Conservation (phyloP, 2,888 invertebrate genomes). For the Scaptomyza cyrtandrae region DNA sequence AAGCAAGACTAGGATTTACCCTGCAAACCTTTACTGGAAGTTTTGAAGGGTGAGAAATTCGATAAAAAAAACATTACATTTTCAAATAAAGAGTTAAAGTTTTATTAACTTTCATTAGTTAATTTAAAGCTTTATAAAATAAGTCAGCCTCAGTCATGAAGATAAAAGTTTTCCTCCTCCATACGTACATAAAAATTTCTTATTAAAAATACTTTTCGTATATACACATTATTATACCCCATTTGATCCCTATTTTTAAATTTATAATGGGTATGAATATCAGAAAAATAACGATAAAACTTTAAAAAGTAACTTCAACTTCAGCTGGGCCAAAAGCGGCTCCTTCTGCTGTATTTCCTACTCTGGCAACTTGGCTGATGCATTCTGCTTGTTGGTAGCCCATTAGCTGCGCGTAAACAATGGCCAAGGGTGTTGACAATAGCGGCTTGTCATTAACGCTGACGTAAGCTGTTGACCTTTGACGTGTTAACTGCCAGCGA, state of each 20-base stretch:
- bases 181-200: too few relatives aligned
- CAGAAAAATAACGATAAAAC: conserved; percentile 34
- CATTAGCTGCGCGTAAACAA: conserved; percentile 68
- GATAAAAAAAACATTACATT: too few relatives aligned
- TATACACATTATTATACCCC: not conserved
- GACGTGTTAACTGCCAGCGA: conserved; percentile 76
- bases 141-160: too few relatives aligned
- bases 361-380: conserved; percentile 9
- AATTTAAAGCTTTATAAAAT: too few relatives aligned
- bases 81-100: too few relatives aligned
- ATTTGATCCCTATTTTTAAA: too few relatives aligned
- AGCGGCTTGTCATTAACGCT: conserved; percentile 68
- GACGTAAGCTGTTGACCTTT: conserved; percentile 59
- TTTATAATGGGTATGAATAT: not conserved
- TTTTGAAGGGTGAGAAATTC: too few relatives aligned
- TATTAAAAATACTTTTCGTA: too few relatives aligned
- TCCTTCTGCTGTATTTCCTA: conserved; percentile 1
- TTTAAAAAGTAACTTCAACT: conserved; percentile 57
- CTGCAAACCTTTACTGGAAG: not conserved
- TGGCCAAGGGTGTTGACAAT: conserved; percentile 73
- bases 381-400: conserved; percentile 33
- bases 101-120: too few relatives aligned
- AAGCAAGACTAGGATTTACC: not conserved
- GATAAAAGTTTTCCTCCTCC: too few relatives aligned
- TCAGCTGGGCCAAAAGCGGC: conserved; percentile 13